Evolutionary conservation across 2,797 vertebrate genomes (phyloP), one percentile per base, ranked within the genome.

Genomic region (Sandelia bainsii): DNA sequence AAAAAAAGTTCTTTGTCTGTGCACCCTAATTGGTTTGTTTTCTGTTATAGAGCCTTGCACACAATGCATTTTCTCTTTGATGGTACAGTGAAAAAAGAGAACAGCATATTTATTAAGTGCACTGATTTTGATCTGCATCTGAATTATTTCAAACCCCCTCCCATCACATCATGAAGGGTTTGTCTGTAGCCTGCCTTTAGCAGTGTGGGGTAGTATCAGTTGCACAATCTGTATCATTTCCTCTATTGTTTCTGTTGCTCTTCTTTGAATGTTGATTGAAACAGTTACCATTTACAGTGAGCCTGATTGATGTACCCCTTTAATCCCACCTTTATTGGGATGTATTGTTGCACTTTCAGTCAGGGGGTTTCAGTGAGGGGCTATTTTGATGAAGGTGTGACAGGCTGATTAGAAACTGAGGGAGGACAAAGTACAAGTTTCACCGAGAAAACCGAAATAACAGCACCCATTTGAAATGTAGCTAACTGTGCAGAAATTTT

Each of bases 401-500:
- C 2, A 1, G 12, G 25, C 71, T 75, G 40, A 56, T 58, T 2
- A 6, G 19, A 48, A 75, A 32, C 20, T 17, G 51, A 63, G 11
- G 42, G 37, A 53, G 23, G 54, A 20, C 23, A 49, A 51, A 52
- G 22, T 66, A 11, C 40, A 4, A 51, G 42, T 23, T 46, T 22
- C 20, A 44, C 9, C 2, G 14, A 23, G 9, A 32, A 53, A 57
- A 48, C 27, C 34, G 1, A 78, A 71, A 60, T 48, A 48, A 16
- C n/a, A 19, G 54, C 14, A 23, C 12, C 29, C 7, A 51, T 50
- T 63, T 81, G 48, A 81, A 62, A 60, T 48, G 39, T 1, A 56
- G 25, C 66, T 62, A 51, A 40, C 56, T 68, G 61, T 65, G 57
- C 64, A 68, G 45, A 52, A 77, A 64, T 67, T 49, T 63, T 53